Evolutionary conservation across 2,888 invertebrate genomes (phyloP), one percentile per base, ranked within the genome.

Genomic region (Pollenia angustigena): DNA sequence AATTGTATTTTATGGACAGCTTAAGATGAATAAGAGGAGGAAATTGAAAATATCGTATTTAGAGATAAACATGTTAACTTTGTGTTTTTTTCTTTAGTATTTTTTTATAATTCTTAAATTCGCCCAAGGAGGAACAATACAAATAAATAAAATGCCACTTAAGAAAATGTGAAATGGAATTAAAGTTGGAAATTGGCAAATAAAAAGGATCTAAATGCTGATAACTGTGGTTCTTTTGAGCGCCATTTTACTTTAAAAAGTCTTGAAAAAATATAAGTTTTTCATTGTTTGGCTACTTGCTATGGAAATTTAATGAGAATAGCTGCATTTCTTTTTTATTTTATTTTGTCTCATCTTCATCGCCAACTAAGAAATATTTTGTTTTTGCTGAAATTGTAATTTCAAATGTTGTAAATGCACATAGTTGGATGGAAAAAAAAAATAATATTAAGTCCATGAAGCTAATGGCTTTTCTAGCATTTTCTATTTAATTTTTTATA

Each of bases 1-100:
- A 85, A 80, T 80, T 85, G 60, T 62, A 74, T 58, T 44, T 64
- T 64, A 32, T n/a, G 44, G 60, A 85, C 7, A 7, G 11, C 60
- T 58, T 69, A 14, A 46, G n/a, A 42, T 52, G 42, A 66, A n/a
- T 18, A 74, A 69, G 52, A 68, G 84, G 56, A 76, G 32, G 32
- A 32, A 85, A 80, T 80, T 85, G 54, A 62, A 85, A 85, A 32
- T 80, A 85, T 80, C 68, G 68, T 80, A 62, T 74, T 68, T 85
- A 18, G 12, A 85, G 80, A 85, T 80, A 85, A 80, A 74, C 74
- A 74, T 75, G 60, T 80, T 75, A 79, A 54, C 79, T 40, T 74
- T 68, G 10, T 60, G 2, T 76, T 74, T 32, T 16, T 16, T 46
- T 71, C 8, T 54, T 11, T 6, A 32, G 32, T 32, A 32, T 50